Base-by-base conservation (phyloP, 2,888 invertebrate species). In the Drosophila yooni region DNA sequence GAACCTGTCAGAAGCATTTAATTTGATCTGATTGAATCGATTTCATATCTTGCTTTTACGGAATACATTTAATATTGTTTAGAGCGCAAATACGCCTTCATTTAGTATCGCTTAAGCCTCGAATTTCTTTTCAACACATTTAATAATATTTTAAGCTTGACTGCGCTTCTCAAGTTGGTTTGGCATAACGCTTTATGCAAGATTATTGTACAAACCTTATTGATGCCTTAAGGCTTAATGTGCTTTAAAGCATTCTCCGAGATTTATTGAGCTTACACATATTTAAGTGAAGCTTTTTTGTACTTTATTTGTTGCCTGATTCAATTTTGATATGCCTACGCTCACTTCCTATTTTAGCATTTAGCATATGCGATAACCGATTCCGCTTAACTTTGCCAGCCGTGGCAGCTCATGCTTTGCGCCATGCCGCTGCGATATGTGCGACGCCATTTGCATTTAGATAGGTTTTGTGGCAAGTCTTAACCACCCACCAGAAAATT, bases 391-490 rank as follows among this genome's bases (percentile, higher is more conserved):
- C 40, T 43, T 18, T 4, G 15, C 7, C 46, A 4, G 18, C 7
- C 18, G 18, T 31, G 7, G 27, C 27, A n/a, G 40, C 11, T 29
- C 25, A 46, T 21, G 46, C 21, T 13, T 18, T 38, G 11, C n/a
- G 3, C 6, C 25, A 33, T 29, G 29, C 31, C 68, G 43, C 25
- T 36, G 51, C 50, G 40, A 67, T 68, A 29, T 11, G 15, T 13
- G 25, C 10, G 7, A 7, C 11, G 1, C 15, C 43, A 56, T 56
- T 56, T 33, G n/a, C 40, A 40, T 60, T 29, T 29, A 59, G 50
- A 48, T 34, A 34, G 50, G 10, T 48, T 27, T 33, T 68, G 58
- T 25, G 69, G 31, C 5, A 15, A 18, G 40, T 46, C 25, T 15
- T 15, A 25, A 2, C 25, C 8, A 6, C 15, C 21, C 21, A 13